Percentiles rank a stretch among this genome's conserved stretches.
Evolutionary conservation across 2,888 invertebrate species (phyloP).

Genomic region (Zaprionus bogoriensis): DNA sequence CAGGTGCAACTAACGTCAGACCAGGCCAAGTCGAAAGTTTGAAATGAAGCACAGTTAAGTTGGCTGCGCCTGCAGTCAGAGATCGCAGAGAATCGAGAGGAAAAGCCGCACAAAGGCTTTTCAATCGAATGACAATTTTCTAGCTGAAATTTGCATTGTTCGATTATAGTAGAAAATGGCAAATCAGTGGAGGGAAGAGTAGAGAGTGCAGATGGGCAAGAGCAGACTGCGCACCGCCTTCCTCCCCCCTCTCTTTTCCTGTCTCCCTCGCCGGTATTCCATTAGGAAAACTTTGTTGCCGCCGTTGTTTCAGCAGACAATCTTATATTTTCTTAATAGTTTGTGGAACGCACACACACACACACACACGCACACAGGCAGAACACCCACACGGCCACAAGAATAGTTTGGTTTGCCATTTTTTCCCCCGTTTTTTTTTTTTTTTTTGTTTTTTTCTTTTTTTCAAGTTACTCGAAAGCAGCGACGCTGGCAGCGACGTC

Average conservation of each 20-base stretch:
- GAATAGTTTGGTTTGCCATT: constrained; percentile 36
- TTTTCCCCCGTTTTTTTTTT: neutral
- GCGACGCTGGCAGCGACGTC: constrained; percentile 11
- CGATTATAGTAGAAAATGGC: neutral
- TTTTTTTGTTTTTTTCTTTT: neutral
- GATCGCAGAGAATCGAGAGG: neutral
- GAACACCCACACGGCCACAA: constrained; percentile 19
- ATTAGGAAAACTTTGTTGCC: constrained; percentile 33
- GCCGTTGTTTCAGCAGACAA: constrained; percentile 16
- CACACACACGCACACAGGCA: constrained; percentile 3
- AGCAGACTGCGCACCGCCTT: neutral
- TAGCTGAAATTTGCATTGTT: neutral
- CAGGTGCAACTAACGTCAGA: too few relatives aligned
- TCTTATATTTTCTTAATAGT: constrained; percentile 46
- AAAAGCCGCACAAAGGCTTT: neutral
- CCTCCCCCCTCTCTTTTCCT: neutral
- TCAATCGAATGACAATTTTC: neutral
- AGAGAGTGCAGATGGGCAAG: neutral
- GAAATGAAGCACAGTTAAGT: neutral
- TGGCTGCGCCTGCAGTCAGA: neutral
- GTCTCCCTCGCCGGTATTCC: constrained; percentile 2
- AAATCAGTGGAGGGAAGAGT: neutral
- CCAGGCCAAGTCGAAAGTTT: too few relatives aligned
- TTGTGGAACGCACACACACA: constrained; percentile 14
- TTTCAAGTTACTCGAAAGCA: constrained; percentile 15